Evolutionary conservation across 2,888 invertebrate species (phyloP), one percentile per base, ranked within the genome.

Genomic region (Leucania comma): DNA sequence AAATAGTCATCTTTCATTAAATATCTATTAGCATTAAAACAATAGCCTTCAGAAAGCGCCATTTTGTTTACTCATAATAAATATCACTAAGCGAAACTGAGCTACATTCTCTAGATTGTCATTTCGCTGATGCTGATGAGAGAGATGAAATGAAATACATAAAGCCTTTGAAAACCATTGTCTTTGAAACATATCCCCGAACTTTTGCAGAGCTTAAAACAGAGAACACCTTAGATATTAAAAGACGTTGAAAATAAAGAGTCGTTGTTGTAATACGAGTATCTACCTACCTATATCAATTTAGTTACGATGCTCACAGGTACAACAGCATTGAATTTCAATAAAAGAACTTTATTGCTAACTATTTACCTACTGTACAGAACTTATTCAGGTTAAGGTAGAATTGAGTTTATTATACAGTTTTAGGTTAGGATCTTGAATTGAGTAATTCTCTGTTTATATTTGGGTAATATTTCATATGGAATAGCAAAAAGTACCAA

Each of bases 41-140:
- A 78, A 62, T 46, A 46, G 35, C 51, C 42, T 54, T 35, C 54
- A 53, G 57, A n/a, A 65, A 68, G 32, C 48, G 42, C 58, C 42
- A 54, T 57, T 72, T 35, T 58, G 51, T 66, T 48, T 24, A 67
- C 17, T 66, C 53, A 66, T 51, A 66, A 32, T 59, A 57, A 64
- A 54, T 61, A 64, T 53, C 26, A 57, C 53, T 38, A 50, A 67
- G 35, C 22, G 26, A 53, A 38, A 50, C 32, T 59, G 32, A 51
- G 51, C 26, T 46, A 57, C 29, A 54, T 32, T 38, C 66, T 48
- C 60, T 68, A 54, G 58, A 63, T 68, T 70, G 53, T 69, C 57
- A 71, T 74, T 68, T 68, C 17, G 48, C 46, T 22, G 53, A 32
- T 22, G 20, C 10, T 46, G 54, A 22, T 50, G 38, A 67, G 48